phyloP scores from a whole-genome alignment of 2,797 vertebrate species.

The Neopelma chrysocephalum region DNA sequence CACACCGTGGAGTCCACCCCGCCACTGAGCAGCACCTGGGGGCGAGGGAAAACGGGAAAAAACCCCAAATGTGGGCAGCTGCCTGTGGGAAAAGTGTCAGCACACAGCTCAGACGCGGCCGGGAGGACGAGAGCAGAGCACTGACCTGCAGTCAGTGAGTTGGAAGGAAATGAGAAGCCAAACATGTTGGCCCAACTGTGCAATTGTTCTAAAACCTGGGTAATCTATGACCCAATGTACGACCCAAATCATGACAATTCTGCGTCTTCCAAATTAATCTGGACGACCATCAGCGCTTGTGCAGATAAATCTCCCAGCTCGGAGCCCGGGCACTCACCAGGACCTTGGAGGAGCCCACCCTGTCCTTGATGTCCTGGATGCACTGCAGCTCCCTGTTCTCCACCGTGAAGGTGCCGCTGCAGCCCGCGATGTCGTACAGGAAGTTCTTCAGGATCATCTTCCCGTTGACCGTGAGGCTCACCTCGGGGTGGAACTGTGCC shows the following conservation, averaged over 20 bases:
- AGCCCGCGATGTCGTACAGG: slow-evolving; percentile 95
- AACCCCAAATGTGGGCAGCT: background rate
- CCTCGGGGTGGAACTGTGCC: slow-evolving; percentile 97
- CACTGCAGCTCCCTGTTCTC: slow-evolving; percentile 90
- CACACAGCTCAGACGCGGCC: background rate
- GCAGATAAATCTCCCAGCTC: background rate
- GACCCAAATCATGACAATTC: background rate
- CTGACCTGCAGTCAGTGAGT: accelerated
- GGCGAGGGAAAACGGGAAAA: background rate
- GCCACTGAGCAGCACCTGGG: slow-evolving; percentile 93
- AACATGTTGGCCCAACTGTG: accelerated
- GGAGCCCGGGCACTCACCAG: slow-evolving; percentile 80
- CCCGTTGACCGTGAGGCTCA: slow-evolving; percentile 93
- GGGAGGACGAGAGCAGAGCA: background rate
- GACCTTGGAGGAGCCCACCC: slow-evolving; percentile 93
- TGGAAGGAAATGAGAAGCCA: background rate
- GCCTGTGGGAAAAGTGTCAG: accelerated
- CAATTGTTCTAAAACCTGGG: background rate
- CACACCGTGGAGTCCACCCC: slow-evolving; percentile 98
- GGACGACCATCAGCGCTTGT: background rate
- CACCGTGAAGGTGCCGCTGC: slow-evolving; percentile 92
- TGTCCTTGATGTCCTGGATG: slow-evolving; percentile 89
- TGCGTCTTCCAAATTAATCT: background rate
- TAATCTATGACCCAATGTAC: too few relatives aligned
- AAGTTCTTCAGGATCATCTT: slow-evolving; percentile 95